Evolutionary conservation across 2,888 invertebrate genomes (phyloP).

Genomic region (Idaea straminata): DNA sequence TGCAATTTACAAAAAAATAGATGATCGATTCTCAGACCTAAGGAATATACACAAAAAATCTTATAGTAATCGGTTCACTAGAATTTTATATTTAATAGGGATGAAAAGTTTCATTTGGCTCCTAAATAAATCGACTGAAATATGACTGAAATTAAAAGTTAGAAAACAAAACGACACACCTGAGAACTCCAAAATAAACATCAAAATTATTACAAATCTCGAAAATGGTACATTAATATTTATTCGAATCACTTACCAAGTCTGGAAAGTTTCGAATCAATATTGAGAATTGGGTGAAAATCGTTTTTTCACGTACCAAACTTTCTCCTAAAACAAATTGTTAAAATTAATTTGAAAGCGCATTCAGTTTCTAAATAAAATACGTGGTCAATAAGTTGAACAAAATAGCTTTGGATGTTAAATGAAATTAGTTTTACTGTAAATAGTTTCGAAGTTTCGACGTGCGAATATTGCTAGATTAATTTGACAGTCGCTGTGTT

Average conservation of each 20-base stretch:
- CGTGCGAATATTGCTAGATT: background rate
- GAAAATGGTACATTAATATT: background rate
- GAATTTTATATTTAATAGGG: no score
- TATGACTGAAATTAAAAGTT: background rate
- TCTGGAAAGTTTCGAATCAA: conserved; percentile 1
- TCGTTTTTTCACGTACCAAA: background rate
- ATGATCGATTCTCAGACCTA: no score
- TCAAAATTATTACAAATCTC: background rate
- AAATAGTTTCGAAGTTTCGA: background rate
- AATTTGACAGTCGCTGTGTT: background rate
- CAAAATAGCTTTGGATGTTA: background rate
- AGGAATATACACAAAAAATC: no score
- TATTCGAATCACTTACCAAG: background rate
- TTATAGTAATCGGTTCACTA: no score
- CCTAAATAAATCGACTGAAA: no score
- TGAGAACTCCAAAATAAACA: background rate
- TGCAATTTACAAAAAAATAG: no score
- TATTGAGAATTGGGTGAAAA: background rate
- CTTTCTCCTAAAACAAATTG: background rate
- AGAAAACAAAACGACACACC: background rate
- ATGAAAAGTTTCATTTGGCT: no score
- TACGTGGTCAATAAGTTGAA: background rate
- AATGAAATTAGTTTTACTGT: background rate
- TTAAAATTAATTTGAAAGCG: background rate
- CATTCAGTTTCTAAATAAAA: background rate